These are phyloP conservation scores for Calliopsis andreniformis DNA, from an alignment of 1,140 invertebrate species.

Conservation along the genomic window DNA sequence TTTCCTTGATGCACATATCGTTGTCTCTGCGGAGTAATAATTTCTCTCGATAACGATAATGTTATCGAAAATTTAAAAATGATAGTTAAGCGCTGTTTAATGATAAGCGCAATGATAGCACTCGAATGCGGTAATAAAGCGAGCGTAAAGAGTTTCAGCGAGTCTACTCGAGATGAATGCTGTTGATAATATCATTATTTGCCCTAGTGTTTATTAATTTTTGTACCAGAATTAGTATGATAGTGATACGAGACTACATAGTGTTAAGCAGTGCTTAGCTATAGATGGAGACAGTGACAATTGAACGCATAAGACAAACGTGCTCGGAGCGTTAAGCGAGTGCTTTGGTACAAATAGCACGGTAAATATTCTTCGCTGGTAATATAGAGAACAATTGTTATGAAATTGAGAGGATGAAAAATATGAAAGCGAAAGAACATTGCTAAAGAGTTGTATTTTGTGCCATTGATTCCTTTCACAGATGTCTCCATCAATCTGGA, in stretches of 20 bases:
- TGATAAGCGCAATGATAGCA: neutral
- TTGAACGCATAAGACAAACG: neutral
- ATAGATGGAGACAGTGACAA: neutral
- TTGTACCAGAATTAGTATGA: slow-evolving; percentile 23
- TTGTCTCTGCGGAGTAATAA: slow-evolving; percentile 12
- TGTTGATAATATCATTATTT: slow-evolving; percentile 7
- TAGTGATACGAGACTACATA: neutral
- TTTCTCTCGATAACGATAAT: neutral
- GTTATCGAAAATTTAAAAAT: neutral
- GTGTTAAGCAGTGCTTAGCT: slow-evolving; percentile 29
- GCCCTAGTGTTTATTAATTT: slow-evolving; percentile 30
- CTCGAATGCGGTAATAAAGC: neutral
- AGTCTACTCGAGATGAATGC: neutral
- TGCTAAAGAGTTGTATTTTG: neutral
- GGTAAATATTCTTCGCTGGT: neutral
- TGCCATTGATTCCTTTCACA: neutral
- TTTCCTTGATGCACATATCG: slow-evolving; percentile 14
- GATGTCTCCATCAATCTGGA: neutral
- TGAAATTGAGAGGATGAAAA: neutral
- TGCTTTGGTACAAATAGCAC: neutral
- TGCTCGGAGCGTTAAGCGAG: neutral
- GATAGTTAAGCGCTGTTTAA: slow-evolving; percentile 8
- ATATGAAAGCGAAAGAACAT: neutral
- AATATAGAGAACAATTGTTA: neutral
- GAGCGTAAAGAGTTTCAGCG: neutral